Base-by-base conservation (phyloP, 1,140 invertebrate genomes). In the Latrodectus geometricus region DNA sequence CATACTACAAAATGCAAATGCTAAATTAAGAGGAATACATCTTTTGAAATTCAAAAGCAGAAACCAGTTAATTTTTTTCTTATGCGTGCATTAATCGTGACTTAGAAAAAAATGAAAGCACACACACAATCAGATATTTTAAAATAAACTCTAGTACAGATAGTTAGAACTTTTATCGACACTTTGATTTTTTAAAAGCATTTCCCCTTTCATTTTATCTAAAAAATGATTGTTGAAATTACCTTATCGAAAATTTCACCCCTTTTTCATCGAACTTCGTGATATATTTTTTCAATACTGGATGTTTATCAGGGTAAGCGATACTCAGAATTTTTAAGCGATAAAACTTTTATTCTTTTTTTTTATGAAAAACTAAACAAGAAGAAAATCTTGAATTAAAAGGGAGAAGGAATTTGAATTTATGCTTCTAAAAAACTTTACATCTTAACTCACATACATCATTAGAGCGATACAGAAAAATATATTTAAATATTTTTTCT, bases 171-270 rank as follows among this genome's bases (percentile, higher is more conserved):
- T 68, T 82, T 74, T 82, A 82, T 74, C 69, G 69, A 74, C 70
- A 82, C 23, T 20, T 82, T 52, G 49, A 17, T 82, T 73, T 74
- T 61, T 74, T 21, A 70, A 23, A 54, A 8, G 17, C 20, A 35
- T 72, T 81, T 72, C 21, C 21, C 8, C 68, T 81, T 54, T 20
- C 17, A 61, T 61, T 23, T 69, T 52, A 80, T 23, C n/a, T 5
- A 12, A 52, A 80, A 65, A 73, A 74, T 48, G 56, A 82, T 61
- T 74, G 80, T 74, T 82, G 65, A 82, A 82, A 82, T 82, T 82
- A 74, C 70, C 80, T 82, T 74, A 82, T 82, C 80, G 80, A 82
- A 82, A 82, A 82, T 73, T 82, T 74, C 54, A 23, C 52, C 52
- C 35, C 61, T 68, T 74, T 82, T 65, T 54, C 20, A 68, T 48